Evolutionary conservation across 2,797 vertebrate genomes (phyloP).

Genomic region (Garrulus glandarius): DNA sequence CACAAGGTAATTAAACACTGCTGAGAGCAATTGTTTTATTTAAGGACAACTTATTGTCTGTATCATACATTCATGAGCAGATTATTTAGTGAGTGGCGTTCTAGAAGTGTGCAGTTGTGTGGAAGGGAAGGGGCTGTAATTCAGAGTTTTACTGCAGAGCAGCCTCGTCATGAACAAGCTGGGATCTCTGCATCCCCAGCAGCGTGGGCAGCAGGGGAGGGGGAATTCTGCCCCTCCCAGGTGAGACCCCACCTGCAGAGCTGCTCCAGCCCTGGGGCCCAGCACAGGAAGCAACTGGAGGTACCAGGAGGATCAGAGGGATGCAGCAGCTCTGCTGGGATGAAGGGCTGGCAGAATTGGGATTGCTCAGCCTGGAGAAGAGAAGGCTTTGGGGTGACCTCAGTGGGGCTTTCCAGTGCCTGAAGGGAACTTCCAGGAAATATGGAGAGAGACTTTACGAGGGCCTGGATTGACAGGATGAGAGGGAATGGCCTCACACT

Average conservation of each 20-base stretch:
- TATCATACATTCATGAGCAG: neutral
- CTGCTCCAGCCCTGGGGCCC: neutral
- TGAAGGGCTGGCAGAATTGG: neutral
- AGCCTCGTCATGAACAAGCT: neutral
- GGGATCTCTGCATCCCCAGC: neutral
- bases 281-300: neutral
- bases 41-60: neutral
- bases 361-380: neutral
- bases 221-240: neutral
- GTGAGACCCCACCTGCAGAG: neutral
- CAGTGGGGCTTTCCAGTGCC: rapidly evolving
- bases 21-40: neutral
- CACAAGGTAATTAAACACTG: slow-evolving; percentile 7
- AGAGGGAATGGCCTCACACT: neutral
- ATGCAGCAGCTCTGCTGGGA: neutral
- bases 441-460: neutral
- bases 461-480: neutral
- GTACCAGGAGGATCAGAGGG: neutral
- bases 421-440: neutral
- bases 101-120: neutral
- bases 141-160: neutral
- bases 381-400: neutral
- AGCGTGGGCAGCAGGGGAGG: neutral
- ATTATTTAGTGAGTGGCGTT: neutral
- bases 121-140: neutral